Conservation (phyloP, 1,140 invertebrate genomes). For the Leptinotarsa undecemlineata region DNA sequence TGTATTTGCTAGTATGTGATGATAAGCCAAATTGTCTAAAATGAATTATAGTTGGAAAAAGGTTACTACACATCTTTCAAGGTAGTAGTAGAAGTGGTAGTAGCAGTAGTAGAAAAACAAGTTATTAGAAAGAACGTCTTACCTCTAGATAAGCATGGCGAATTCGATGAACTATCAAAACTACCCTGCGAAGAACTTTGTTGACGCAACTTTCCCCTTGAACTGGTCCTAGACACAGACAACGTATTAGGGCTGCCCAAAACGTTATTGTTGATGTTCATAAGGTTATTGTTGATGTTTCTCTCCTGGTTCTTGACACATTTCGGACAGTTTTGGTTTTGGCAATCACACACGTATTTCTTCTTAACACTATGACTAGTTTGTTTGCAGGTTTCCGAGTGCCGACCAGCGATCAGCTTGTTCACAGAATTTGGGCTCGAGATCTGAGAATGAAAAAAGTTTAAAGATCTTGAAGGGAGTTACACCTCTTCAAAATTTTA, state of each 20-base stretch:
- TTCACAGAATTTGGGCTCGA: slow-evolving; percentile 41
- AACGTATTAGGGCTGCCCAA: slow-evolving; percentile 52
- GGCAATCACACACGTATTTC: slow-evolving; percentile 40
- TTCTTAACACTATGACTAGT: slow-evolving; percentile 42
- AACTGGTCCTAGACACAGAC: slow-evolving; percentile 56
- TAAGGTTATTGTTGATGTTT: slow-evolving; percentile 49
- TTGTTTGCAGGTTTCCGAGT: slow-evolving; percentile 28
- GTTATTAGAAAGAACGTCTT: slow-evolving; percentile 16
- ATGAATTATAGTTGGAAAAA: too few species aligned
- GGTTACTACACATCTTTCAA: too few species aligned
- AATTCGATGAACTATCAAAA: slow-evolving; percentile 61
- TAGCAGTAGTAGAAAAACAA: too few species aligned
- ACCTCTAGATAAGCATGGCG: slow-evolving; percentile 68
- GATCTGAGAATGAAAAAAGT: slow-evolving; percentile 9
- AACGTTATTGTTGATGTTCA: slow-evolving; percentile 47
- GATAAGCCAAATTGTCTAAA: too few species aligned
- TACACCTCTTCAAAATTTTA: too few species aligned
- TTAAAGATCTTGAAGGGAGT: too few species aligned
- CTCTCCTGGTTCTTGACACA: slow-evolving; percentile 46
- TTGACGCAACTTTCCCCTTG: slow-evolving; percentile 60
- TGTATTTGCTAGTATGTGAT: too few species aligned
- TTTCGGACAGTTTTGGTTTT: slow-evolving; percentile 46
- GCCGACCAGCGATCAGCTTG: slow-evolving; percentile 25
- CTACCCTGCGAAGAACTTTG: slow-evolving; percentile 68
- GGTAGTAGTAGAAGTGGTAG: too few species aligned